Evolutionary conservation across 92 coral and sea anemone species (phyloP).

Genomic region (Parazoanthus swiftii): DNA sequence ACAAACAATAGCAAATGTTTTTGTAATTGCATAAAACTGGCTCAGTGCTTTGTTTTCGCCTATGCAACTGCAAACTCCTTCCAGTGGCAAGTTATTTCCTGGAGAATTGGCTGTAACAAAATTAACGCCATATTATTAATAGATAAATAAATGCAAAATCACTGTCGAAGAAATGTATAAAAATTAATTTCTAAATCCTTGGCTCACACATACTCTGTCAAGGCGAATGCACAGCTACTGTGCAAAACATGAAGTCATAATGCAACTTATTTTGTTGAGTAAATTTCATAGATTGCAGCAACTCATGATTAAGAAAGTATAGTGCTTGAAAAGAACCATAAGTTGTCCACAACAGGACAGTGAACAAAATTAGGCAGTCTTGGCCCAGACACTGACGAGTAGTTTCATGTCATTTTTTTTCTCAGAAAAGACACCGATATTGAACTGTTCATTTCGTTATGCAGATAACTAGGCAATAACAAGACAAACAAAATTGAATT

Average conservation of each 20-base stretch:
- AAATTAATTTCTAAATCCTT: background rate
- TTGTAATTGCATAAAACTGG: background rate
- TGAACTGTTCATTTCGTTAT: no score
- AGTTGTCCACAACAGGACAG: no score
- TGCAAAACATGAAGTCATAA: background rate
- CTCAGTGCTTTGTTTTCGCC: constrained; percentile 3
- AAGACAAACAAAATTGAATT: no score
- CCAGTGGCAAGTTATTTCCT: background rate
- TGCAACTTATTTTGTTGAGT: background rate
- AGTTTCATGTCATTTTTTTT: no score
- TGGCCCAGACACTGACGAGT: no score
- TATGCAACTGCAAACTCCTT: background rate
- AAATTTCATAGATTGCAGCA: background rate
- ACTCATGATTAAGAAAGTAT: background rate
- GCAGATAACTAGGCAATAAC: no score
- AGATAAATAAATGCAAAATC: background rate
- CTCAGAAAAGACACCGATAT: no score
- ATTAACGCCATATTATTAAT: background rate
- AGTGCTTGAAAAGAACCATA: no score
- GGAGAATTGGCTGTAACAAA: constrained; percentile 17
- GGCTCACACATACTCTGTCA: background rate
- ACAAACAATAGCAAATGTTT: constrained; percentile 4
- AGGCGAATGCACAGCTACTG: background rate
- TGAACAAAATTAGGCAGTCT: no score
- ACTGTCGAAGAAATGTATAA: background rate